Evolutionary conservation across 2,888 invertebrate species (phyloP), one percentile per base, ranked within the genome.

Genomic region (Drosophila barbarae): DNA sequence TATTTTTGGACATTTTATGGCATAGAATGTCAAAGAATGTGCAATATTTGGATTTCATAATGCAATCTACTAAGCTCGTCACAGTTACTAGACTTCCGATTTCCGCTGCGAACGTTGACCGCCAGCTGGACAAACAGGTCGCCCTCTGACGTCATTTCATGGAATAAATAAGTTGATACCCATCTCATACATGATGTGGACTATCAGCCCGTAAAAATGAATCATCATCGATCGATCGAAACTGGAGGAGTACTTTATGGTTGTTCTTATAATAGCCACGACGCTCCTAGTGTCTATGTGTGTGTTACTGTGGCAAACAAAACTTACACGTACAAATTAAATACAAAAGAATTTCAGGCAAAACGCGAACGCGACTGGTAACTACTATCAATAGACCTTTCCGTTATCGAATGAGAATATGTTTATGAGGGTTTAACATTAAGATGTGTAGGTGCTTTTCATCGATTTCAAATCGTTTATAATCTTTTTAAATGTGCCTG

Each of bases 231-330:
- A 38, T 49, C 50, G 49, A 30, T 28, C 26, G 42, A 34, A 63
- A 56, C 49, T 68, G 59, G 66, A 47, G 28, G 59, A 42, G 69
- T 65, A 54, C 65, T 71, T 71, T 72, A 60, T 57, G 23, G 46
- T 63, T 70, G 41, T 69, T 63, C 54, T 61, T 81, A 76, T 76
- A 81, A 54, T 68, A 63, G 73, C 69, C 78, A 65, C 58, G 34
- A 38, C 36, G 55, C 59, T 30, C 32, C 39, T 23, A 13, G 41
- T 5, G 13, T 23, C 7, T 41, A 21, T 32, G 30, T 41, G 41
- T 47, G 41, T 65, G 41, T 57, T 41, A 34, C 34, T 52, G 68
- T 64, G 64, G 58, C 55, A 36, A 61, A 69, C 44, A 51, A 58
- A 52, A 47, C 61, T 57, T 56, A 36, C 10, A 47, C 35, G 35